Conservation (phyloP, 1,140 invertebrate species). For the Vanessa atalanta region DNA sequence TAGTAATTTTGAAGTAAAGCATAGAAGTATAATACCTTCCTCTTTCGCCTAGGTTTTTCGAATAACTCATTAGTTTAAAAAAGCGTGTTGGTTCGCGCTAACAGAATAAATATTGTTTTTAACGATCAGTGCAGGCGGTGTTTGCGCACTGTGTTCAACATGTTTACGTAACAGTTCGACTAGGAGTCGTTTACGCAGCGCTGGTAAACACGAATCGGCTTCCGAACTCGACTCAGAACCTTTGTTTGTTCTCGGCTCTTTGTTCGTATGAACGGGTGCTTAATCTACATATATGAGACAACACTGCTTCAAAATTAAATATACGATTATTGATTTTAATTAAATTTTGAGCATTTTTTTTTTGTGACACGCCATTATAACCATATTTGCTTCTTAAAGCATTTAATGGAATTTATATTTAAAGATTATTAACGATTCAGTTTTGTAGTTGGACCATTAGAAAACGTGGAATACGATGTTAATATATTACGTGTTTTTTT, state of each 20-base stretch:
- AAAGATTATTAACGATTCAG: not conserved
- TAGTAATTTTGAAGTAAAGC: too few relatives aligned
- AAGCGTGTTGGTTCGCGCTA: conserved; percentile 49
- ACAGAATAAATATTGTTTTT: conserved; percentile 78
- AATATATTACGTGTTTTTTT: too few relatives aligned
- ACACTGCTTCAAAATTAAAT: conserved; percentile 11
- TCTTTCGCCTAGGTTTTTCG: conserved; percentile 23
- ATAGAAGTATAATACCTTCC: not conserved
- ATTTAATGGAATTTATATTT: not conserved
- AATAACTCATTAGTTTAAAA: conserved; percentile 37
- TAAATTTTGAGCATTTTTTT: conserved; percentile 9
- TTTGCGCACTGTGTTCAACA: conserved; percentile 64
- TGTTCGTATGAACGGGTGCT: conserved; percentile 48
- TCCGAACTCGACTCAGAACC: conserved; percentile 47
- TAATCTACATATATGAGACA: conserved; percentile 30
- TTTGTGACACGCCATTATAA: not conserved
- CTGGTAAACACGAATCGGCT: conserved; percentile 57
- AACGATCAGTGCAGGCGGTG: conserved; percentile 72
- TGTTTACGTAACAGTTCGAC: conserved; percentile 76
- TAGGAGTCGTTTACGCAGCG: conserved; percentile 55
- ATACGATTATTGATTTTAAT: conserved; percentile 6
- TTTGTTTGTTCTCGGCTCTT: conserved; percentile 55
- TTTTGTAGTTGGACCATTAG: not conserved
- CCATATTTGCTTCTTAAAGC: not conserved
- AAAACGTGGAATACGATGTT: too few relatives aligned